Conservation (phyloP, 1,140 invertebrate genomes). For the Penaeus chinensis region DNA sequence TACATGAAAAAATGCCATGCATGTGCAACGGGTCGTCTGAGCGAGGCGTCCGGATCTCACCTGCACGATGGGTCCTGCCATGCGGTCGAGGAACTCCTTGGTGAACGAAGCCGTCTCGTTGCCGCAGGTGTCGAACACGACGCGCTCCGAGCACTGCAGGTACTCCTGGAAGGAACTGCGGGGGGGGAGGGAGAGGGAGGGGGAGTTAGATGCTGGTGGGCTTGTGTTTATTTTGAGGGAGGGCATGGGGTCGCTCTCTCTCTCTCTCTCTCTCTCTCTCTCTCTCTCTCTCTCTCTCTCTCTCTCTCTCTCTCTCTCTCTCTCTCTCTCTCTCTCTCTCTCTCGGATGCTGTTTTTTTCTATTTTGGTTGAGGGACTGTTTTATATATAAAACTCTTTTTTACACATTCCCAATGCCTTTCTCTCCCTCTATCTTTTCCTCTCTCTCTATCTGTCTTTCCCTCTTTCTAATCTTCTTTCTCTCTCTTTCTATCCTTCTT, state of each 20-base stretch:
- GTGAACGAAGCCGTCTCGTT: constrained; percentile 65
- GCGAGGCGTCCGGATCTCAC: constrained; percentile 32
- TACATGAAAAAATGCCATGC: no score
- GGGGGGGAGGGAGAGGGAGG: background rate
- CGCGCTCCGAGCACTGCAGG: constrained; percentile 65
- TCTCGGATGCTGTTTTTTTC: no score
- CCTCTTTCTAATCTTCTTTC: no score
- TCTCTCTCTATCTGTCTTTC: no score
- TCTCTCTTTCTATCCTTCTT: background rate
- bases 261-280: no score
- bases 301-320: no score
- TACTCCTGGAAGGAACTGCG: constrained; percentile 66
- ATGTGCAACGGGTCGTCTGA: no score
- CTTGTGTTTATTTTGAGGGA: background rate
- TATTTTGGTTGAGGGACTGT: no score
- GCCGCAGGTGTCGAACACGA: constrained; percentile 65
- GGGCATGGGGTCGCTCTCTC: background rate
- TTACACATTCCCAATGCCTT: no score
- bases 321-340: no score
- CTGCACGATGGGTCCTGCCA: constrained; percentile 66
- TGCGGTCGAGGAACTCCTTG: constrained; percentile 65
- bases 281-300: no score
- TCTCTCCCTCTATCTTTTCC: background rate
- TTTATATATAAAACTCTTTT: no score
- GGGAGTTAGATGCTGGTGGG: background rate